Evolutionary conservation across 2,113 vertebrate genomes (phyloP).

Genomic region (Porphyrio hochstetteri): DNA sequence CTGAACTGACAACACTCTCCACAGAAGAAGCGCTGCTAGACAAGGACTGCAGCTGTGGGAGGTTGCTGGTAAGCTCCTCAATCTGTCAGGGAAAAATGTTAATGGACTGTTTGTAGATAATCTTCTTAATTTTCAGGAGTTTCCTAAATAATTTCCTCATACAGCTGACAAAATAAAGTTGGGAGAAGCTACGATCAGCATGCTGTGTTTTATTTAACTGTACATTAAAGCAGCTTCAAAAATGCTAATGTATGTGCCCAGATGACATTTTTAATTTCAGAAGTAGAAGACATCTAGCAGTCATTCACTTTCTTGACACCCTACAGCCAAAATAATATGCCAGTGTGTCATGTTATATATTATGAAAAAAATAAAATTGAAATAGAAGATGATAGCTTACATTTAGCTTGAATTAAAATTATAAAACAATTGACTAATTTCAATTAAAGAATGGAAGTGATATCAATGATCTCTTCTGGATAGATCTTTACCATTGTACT

Average conservation of each 20-base stretch:
- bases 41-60: slow-evolving; percentile 85
- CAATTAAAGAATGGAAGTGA: neutral
- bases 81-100: slow-evolving; percentile 76
- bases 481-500: neutral
- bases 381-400: neutral
- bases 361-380: neutral
- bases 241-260: neutral
- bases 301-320: neutral
- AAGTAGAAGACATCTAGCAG: neutral
- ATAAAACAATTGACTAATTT: neutral
- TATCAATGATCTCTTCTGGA: neutral
- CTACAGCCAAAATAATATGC: neutral
- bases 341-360: neutral
- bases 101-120: neutral
- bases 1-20: slow-evolving; percentile 88
- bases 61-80: slow-evolving; percentile 93
- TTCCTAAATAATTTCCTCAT: neutral
- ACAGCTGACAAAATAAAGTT: neutral
- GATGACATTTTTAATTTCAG: neutral
- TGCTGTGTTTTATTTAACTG: neutral
- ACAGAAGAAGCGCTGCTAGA: slow-evolving; percentile 90
- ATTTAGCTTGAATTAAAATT: neutral
- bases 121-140: neutral
- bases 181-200: neutral
- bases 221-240: neutral